Percentiles rank a stretch among this genome's conserved stretches.
phyloP scores from a whole-genome alignment of 2,888 invertebrate species.

The Macrosoma leucophasiata region DNA sequence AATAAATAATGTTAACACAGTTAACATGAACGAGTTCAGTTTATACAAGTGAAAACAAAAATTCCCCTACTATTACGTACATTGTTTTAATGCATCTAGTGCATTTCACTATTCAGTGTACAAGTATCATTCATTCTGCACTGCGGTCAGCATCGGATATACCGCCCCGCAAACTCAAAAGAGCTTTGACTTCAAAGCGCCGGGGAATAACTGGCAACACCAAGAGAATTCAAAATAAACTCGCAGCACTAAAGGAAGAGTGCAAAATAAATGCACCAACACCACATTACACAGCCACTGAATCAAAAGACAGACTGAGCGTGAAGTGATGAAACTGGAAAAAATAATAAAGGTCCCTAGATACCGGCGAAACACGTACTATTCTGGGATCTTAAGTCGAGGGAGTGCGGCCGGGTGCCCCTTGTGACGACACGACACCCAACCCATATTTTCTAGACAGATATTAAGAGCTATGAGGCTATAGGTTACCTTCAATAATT shows the following conservation, averaged over 20 bases:
- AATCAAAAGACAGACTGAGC: constrained; percentile 70
- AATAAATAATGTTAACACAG: no score
- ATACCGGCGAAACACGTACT: constrained; percentile 45
- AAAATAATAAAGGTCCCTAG: constrained; percentile 58
- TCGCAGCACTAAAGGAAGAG: constrained; percentile 52
- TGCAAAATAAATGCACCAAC: constrained; percentile 72
- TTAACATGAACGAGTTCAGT: no score
- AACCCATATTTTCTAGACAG: constrained; percentile 8
- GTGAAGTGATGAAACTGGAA: constrained; percentile 72
- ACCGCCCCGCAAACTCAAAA: constrained; percentile 57
- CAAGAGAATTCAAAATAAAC: constrained; percentile 65
- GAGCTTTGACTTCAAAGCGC: constrained; percentile 71
- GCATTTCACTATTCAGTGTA: constrained; percentile 46
- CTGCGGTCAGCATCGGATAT: constrained; percentile 57
- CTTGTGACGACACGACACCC: constrained; percentile 22
- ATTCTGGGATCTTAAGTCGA: constrained; percentile 54
- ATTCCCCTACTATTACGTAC: no score
- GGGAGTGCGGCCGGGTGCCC: no score
- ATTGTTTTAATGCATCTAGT: no score
- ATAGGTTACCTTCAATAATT: no score
- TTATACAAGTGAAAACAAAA: no score
- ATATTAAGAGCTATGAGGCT: no score
- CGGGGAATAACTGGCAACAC: constrained; percentile 59
- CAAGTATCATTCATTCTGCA: constrained; percentile 57
- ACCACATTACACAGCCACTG: constrained; percentile 71